Evolutionary conservation across 2,888 invertebrate species (phyloP).

Genomic region (Epinotia demarniana): DNA sequence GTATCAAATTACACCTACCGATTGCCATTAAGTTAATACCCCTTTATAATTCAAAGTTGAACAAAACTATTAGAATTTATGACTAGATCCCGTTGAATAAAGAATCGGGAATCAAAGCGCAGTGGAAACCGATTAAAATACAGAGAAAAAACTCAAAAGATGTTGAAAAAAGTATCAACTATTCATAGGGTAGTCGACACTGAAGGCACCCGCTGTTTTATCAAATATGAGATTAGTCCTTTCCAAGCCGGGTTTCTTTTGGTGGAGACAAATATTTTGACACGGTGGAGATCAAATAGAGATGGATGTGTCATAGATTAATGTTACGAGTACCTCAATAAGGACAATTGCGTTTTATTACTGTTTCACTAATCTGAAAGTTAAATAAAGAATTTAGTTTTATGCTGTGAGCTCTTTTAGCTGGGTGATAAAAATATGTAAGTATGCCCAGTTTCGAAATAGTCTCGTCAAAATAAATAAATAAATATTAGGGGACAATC

Average conservation of each 20-base stretch:
- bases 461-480: no score
- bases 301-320: constrained; percentile 67
- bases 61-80: constrained; percentile 82
- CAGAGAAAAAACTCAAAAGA: constrained; percentile 69
- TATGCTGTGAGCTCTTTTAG: constrained; percentile 16
- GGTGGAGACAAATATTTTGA: constrained; percentile 79
- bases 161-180: constrained; percentile 74
- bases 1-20: constrained; percentile 83
- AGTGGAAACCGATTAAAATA: constrained; percentile 75
- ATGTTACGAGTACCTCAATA: constrained; percentile 56
- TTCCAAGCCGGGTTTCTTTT: constrained; percentile 70
- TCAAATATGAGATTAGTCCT: constrained; percentile 79
- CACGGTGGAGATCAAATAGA: constrained; percentile 71
- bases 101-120: constrained; percentile 80
- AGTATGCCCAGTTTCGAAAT: background rate
- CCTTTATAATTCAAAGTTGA: constrained; percentile 81
- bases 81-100: constrained; percentile 79
- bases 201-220: constrained; percentile 81
- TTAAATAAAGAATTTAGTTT: constrained; percentile 29
- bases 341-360: constrained; percentile 59
- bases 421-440: background rate
- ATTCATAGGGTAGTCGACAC: constrained; percentile 67
- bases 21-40: constrained; percentile 82
- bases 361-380: constrained; percentile 51
- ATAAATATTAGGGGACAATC: no score